Evolutionary conservation across 2,797 vertebrate species (phyloP).

Genomic region (Muscicapa comitata): DNA sequence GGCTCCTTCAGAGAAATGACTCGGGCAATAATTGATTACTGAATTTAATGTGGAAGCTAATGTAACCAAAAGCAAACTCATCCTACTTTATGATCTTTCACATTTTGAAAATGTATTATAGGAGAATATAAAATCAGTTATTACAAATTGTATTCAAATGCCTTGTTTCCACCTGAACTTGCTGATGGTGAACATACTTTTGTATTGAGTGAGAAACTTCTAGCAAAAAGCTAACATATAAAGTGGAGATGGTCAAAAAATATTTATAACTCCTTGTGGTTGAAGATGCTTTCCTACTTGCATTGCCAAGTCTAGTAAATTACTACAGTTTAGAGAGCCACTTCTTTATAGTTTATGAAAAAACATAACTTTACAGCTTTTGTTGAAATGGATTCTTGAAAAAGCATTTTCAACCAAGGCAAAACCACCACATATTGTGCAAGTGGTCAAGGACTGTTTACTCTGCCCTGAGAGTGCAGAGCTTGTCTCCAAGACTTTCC

Average conservation of each 20-base stretch:
- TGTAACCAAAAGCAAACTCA: not conserved
- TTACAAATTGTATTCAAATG: not conserved
- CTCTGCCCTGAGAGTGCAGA: not conserved
- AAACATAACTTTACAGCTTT: not conserved
- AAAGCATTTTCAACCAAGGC: not conserved
- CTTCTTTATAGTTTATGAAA: not conserved
- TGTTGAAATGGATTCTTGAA: not conserved
- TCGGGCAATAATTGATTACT: not conserved
- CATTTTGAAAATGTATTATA: not conserved
- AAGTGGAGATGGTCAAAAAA: not conserved
- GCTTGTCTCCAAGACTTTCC: not conserved
- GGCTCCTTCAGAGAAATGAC: not conserved
- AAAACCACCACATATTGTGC: rapidly evolving
- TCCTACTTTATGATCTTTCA: not conserved
- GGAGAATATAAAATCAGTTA: not conserved
- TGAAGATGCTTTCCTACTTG: not conserved
- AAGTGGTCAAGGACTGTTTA: rapidly evolving
- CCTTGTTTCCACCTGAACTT: not conserved
- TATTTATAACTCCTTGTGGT: not conserved
- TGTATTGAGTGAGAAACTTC: not conserved
- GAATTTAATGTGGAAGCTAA: not conserved
- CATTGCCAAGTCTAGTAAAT: not conserved
- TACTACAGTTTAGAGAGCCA: not conserved
- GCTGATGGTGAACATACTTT: not conserved
- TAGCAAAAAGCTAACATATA: not conserved